Percentiles rank a stretch among this genome's conserved stretches.
Evolutionary conservation across 2,797 vertebrate species (phyloP).

Genomic region (Sebastes taczanowskii): DNA sequence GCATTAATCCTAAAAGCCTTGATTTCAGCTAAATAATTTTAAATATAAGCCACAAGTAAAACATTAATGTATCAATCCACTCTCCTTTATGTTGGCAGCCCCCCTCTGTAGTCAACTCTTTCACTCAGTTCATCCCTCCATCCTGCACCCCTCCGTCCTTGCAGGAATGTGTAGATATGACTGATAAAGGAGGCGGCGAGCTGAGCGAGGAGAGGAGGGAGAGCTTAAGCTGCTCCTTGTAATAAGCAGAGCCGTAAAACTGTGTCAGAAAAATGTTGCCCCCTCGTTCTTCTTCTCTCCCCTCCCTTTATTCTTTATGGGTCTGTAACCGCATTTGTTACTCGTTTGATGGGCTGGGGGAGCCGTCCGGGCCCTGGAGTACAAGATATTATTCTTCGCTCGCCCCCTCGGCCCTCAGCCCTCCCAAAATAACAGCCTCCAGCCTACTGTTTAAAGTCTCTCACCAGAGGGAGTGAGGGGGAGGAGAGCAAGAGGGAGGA

Average conservation of each 20-base stretch:
- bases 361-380: conserved; percentile 80
- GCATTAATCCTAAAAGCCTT: not conserved
- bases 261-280: conserved; percentile 83
- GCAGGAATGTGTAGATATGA: conserved; percentile 72
- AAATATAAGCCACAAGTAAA: not conserved
- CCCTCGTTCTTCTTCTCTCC: conserved; percentile 81
- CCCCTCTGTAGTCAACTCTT: conserved; percentile 7
- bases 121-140: conserved; percentile 37
- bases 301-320: conserved; percentile 83
- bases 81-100: not conserved
- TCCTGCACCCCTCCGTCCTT: conserved; percentile 41
- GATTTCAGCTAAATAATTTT: not conserved
- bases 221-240: conserved; percentile 74
- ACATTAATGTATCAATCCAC: not conserved
- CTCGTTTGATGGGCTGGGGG: conserved; percentile 83
- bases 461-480: conserved; percentile 74
- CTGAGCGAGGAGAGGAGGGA: conserved; percentile 57
- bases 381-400: conserved; percentile 85
- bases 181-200: conserved; percentile 68
- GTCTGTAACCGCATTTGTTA: conserved; percentile 83
- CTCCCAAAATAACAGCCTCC: conserved; percentile 83
- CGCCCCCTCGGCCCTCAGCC: conserved; percentile 62
- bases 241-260: conserved; percentile 80
- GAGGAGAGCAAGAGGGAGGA: conserved; percentile 31
- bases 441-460: conserved; percentile 84